These are phyloP conservation scores for Mungos mungo DNA, from an alignment of 2,113 vertebrate genomes.

Conservation along the genomic window DNA sequence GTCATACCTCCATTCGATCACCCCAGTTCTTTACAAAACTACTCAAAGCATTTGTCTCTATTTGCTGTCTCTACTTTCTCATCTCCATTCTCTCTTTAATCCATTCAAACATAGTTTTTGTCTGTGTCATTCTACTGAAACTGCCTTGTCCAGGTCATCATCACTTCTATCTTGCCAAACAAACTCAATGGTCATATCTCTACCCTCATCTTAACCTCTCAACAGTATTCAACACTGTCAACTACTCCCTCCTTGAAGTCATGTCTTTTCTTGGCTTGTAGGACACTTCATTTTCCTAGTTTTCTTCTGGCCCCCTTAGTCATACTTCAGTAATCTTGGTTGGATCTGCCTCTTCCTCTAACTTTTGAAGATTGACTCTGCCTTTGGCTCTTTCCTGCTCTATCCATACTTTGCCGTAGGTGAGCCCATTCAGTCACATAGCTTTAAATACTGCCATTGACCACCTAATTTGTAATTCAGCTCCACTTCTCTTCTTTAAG, in stretches of 20 bases:
- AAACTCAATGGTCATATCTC: neutral
- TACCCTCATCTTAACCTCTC: neutral
- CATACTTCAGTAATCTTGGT: neutral
- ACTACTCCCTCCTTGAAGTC: neutral
- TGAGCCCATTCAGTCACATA: neutral
- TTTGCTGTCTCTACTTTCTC: neutral
- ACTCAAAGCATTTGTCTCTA: neutral
- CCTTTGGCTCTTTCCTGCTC: neutral
- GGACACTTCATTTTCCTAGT: neutral
- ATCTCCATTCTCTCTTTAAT: neutral
- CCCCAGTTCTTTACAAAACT: conserved; percentile 4
- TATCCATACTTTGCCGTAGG: neutral
- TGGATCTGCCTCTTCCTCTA: neutral
- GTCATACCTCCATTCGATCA: neutral
- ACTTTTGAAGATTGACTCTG: neutral
- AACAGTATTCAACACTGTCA: neutral
- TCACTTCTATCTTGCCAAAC: neutral
- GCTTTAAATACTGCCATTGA: neutral
- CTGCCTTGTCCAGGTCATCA: neutral
- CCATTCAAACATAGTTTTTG: neutral
- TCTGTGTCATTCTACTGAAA: neutral
- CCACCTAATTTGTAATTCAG: neutral
- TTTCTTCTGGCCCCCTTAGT: neutral
- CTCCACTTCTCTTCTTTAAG: neutral
- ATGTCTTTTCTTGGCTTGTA: neutral